Conservation (phyloP, 2,797 vertebrate species). For the Sebastes oblongus region DNA sequence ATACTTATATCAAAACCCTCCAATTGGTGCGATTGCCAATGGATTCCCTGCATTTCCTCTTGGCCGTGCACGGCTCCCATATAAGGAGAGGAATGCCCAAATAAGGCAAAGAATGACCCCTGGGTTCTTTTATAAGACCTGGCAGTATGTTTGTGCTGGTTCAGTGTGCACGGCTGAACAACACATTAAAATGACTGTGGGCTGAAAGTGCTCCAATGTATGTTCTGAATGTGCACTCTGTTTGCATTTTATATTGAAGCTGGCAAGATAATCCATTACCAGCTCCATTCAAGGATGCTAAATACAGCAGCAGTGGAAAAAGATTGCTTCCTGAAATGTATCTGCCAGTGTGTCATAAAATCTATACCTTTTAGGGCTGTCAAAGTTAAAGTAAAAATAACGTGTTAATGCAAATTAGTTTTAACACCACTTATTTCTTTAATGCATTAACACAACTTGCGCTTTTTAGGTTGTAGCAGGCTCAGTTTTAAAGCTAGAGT, state of each 20-base stretch:
- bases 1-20: conserved; percentile 50
- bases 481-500: no score
- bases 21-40: conserved; percentile 48
- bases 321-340: neutral
- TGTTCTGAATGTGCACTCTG: conserved; percentile 38
- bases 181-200: conserved; percentile 41
- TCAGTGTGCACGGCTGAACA: conserved; percentile 32
- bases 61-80: conserved; percentile 61
- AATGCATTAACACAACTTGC: no score
- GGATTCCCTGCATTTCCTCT: conserved; percentile 74
- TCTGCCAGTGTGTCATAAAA: neutral
- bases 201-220: conserved; percentile 28
- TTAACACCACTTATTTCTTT: no score
- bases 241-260: conserved; percentile 15
- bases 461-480: no score
- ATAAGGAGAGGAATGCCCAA: conserved; percentile 66
- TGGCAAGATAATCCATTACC: neutral
- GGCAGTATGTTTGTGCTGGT: conserved; percentile 57
- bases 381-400: neutral
- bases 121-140: conserved; percentile 55
- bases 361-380: neutral
- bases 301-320: conserved; percentile 14
- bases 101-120: conserved; percentile 67
- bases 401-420: neutral
- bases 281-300: neutral